Evolutionary conservation across 2,888 invertebrate genomes (phyloP).

Genomic region (Limnephilus lunatus): DNA sequence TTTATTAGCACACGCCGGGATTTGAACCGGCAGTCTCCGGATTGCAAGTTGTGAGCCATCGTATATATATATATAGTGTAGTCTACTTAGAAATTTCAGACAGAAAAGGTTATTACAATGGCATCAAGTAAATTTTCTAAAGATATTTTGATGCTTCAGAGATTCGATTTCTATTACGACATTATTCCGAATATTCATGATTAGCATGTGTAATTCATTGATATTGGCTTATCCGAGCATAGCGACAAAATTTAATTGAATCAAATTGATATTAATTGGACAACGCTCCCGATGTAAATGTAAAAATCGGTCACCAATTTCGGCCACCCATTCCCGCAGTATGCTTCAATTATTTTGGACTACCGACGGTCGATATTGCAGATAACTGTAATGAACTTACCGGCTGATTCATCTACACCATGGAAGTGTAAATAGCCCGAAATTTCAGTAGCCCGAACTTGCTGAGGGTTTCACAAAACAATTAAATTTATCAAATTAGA

Average conservation of each 20-base stretch:
- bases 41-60: no score
- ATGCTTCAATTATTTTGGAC: constrained; percentile 27
- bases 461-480: background rate
- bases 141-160: no score
- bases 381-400: constrained; percentile 50
- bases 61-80: no score
- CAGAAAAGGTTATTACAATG: no score
- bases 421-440: constrained; percentile 12
- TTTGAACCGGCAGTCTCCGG: no score
- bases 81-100: no score
- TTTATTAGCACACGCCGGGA: no score
- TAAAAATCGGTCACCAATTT: constrained; percentile 11
- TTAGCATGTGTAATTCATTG: background rate
- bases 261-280: background rate
- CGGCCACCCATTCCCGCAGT: background rate
- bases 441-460: background rate
- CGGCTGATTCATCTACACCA: constrained; percentile 23
- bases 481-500: background rate
- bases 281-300: background rate
- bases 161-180: no score
- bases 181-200: no score
- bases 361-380: constrained; percentile 34
- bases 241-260: background rate
- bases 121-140: no score
- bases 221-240: background rate